Base-by-base conservation (phyloP, 2,797 vertebrate species). In the Neosilurus hyrtlii region DNA sequence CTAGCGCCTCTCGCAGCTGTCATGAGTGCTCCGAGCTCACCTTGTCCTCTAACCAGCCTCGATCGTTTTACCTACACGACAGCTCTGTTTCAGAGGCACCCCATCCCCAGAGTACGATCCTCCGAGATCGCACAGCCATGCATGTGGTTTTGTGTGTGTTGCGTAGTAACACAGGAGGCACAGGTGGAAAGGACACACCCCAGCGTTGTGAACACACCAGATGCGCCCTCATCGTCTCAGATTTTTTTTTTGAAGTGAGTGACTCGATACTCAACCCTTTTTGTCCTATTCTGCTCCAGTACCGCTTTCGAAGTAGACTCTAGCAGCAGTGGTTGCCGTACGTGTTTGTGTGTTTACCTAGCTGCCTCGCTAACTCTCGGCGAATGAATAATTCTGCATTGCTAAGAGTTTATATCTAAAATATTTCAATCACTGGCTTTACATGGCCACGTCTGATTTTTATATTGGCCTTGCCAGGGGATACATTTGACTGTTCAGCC, bases 111-210 rank as follows among this genome's bases (percentile, higher is more conserved):
- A 74, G 52, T 63, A 51, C n/a, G 9, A 18, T 37, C 24, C 24
- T 51, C 30, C 8, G 86, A 83, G 83, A 88, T 86, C 88, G 83
- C 43, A 76, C 56, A 82, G 72, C 49, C 49, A n/a, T 57, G 73
- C 26, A 22, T 79, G 6, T 49, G 30, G 30, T 56, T 49, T 63
- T 54, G 16, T 12, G 37, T 49, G 67, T 77, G 79, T 86, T 72
- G 85, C 79, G 0, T 83, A 54, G 78, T 66, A 83, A 83, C 85
- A 9, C 5, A n/a, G 26, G 37, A 83, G 79, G 74, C 59, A 78
- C 66, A 73, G 85, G 79, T 86, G 63, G 67, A 67, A 71, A 49
- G 11, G 51, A 35, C 79, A 80, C 59, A 67, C 78, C 66, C 66
- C 57, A 12, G 26, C 18, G 1, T 61, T 85, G 79, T 85, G 74